These are phyloP conservation scores for Carollia perspicillata DNA, from an alignment of 2,113 vertebrate species.

Conservation along the genomic window DNA sequence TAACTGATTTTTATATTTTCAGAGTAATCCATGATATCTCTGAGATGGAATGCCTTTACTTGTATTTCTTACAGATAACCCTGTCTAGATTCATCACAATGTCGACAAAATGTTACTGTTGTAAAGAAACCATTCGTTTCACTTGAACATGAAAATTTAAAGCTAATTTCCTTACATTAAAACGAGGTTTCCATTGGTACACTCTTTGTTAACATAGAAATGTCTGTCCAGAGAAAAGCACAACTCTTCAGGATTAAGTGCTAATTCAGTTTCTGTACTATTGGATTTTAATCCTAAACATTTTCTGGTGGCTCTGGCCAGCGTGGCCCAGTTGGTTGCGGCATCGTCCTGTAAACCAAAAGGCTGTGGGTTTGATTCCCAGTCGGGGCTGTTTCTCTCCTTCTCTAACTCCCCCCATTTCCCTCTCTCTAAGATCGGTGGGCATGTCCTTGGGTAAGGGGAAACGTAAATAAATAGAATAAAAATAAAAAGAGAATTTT, in stretches of 20 bases:
- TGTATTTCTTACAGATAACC: constrained; percentile 5
- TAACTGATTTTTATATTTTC: constrained; percentile 26
- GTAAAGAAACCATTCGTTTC: neutral
- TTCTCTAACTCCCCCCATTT: too few species aligned
- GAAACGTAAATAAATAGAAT: too few species aligned
- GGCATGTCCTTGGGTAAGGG: too few species aligned
- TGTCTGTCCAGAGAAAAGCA: neutral
- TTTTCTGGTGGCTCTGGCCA: neutral
- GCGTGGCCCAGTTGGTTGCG: too few species aligned
- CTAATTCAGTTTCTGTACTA: constrained; percentile 4
- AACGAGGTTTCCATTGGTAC: neutral
- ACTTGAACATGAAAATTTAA: neutral
- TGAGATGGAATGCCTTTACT: neutral
- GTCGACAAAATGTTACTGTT: neutral
- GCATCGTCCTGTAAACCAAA: too few species aligned
- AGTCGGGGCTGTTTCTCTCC: too few species aligned
- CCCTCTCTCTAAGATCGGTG: too few species aligned
- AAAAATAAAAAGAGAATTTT: too few species aligned
- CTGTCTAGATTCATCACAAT: neutral
- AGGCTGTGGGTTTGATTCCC: too few species aligned
- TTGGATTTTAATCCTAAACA: constrained; percentile 27
- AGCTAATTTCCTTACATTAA: constrained; percentile 8
- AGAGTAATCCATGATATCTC: neutral
- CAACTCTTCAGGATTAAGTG: neutral
- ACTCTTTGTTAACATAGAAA: neutral